These are phyloP conservation scores for Anaspis maculata DNA, from an alignment of 2,888 invertebrate genomes.

Conservation along the genomic window DNA sequence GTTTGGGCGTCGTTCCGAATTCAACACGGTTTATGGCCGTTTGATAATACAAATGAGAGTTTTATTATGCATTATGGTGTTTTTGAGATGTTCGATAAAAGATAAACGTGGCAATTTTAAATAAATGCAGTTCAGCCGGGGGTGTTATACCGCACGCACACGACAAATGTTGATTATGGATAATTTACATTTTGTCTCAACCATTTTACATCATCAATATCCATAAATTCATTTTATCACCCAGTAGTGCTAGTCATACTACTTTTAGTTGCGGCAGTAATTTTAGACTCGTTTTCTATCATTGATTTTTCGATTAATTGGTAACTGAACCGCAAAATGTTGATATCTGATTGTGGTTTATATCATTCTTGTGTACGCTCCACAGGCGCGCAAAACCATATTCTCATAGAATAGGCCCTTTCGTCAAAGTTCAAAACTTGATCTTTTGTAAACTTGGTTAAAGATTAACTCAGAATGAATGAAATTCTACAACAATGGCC, in stretches of 20 bases:
- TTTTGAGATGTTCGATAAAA: constrained; percentile 33
- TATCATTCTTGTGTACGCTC: too few species aligned
- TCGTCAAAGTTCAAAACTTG: too few species aligned
- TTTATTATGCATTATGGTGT: constrained; percentile 36
- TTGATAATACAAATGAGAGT: constrained; percentile 30
- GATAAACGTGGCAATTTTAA: constrained; percentile 24
- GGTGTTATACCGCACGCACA: too few species aligned
- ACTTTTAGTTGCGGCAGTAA: constrained; percentile 17
- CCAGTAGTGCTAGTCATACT: constrained; percentile 18
- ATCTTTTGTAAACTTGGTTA: too few species aligned
- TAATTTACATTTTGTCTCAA: constrained; percentile 29
- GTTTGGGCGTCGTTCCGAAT: constrained; percentile 22
- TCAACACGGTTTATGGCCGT: constrained; percentile 31
- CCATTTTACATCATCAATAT: constrained; percentile 25
- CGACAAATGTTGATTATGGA: constrained; percentile 24
- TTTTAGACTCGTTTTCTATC: constrained; percentile 18
- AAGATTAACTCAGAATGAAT: too few species aligned
- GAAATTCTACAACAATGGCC: too few species aligned
- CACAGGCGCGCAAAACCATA: too few species aligned
- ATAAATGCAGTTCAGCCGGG: constrained; percentile 25
- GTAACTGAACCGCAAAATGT: too few species aligned
- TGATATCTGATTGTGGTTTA: too few species aligned
- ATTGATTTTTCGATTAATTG: too few species aligned
- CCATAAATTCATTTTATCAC: constrained; percentile 27
- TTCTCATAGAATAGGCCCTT: too few species aligned